Percentiles rank a stretch among this genome's conserved stretches.
phyloP scores from a whole-genome alignment of 2,888 invertebrate genomes.

The Coremacera marginata region DNA sequence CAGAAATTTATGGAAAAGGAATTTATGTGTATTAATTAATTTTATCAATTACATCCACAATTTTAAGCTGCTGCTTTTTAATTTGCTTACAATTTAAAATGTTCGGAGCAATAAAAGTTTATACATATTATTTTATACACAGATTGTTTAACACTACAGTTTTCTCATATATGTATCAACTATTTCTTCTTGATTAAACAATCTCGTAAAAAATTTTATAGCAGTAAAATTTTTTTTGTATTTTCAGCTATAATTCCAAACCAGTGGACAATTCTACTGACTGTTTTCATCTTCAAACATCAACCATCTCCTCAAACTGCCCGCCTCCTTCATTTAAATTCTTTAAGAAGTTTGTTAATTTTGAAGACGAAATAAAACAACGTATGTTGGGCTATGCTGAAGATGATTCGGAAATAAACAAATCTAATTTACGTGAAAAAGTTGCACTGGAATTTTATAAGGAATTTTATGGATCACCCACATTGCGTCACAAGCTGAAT shows the following conservation, averaged over 20 bases:
- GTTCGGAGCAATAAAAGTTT: no score
- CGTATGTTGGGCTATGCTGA: neutral
- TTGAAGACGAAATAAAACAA: slow-evolving; percentile 8
- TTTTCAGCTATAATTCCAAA: neutral
- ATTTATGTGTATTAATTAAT: no score
- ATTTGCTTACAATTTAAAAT: no score
- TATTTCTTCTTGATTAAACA: no score
- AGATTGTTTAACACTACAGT: no score
- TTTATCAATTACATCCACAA: no score
- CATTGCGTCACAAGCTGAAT: neutral
- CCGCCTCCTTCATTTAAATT: neutral
- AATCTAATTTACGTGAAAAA: neutral
- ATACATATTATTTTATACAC: no score
- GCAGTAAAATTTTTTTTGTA: no score
- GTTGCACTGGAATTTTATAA: slow-evolving; percentile 2
- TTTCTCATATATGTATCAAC: no score
- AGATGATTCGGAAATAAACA: neutral
- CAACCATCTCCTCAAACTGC: neutral
- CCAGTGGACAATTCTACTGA: neutral
- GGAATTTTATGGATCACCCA: slow-evolving; percentile 5
- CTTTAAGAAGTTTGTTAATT: slow-evolving; percentile 16
- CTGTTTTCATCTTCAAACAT: neutral
- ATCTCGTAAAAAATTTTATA: no score
- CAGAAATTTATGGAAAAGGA: no score
- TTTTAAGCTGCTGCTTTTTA: no score